Evolutionary conservation across 2,113 vertebrate species (phyloP), one percentile per base, ranked within the genome.

Genomic region (Anoplopoma fimbria): DNA sequence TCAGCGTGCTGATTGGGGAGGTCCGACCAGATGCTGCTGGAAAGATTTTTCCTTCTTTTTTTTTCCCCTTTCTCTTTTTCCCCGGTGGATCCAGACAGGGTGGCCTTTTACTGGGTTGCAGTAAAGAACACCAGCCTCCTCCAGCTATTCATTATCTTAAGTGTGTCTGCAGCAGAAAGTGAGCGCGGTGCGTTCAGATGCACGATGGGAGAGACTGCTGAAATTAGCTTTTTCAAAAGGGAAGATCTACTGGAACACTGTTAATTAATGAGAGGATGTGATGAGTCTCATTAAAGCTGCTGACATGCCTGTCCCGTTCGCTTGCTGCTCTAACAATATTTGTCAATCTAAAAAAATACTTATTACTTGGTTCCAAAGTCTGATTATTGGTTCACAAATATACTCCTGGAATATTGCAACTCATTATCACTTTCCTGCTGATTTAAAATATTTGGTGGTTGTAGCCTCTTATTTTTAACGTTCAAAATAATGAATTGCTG

Each of bases 81-180:
- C 80, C 82, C 80, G 64, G 63, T 75, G 81, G 81, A 88, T 85
- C 57, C 85, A 90, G 89, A 90, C 89, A 70, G 83, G 81, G 83
- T 92, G 88, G 88, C 87, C 86, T 91, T 91, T 93, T 83, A 85
- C 83, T 64, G 82, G 68, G 63, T 88, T 79, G 88, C 86, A 81
- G 80, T 87, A 87, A 88, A 91, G 87, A 93, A 85, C 69, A 49
- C 57, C 88, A 80, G 85, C 72, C 86, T 91, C 92, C 90, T 88
- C 79, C 82, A 85, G 90, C 91, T 81, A 93, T 93, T 93, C 88
- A 93, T 94, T 94, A 92, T 88, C 88, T 91, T 90, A 91, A 95
- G 92, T 93, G 90, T 90, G 91, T 91, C 84, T 91, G 90, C 79
- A 64, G 88, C 88, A 87, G 84, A 87, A 68, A 81, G 87, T 40